Percentiles rank a stretch among this genome's conserved stretches.
Conservation (phyloP, 1,140 invertebrate species). For the Leptinotarsa lineolata region DNA sequence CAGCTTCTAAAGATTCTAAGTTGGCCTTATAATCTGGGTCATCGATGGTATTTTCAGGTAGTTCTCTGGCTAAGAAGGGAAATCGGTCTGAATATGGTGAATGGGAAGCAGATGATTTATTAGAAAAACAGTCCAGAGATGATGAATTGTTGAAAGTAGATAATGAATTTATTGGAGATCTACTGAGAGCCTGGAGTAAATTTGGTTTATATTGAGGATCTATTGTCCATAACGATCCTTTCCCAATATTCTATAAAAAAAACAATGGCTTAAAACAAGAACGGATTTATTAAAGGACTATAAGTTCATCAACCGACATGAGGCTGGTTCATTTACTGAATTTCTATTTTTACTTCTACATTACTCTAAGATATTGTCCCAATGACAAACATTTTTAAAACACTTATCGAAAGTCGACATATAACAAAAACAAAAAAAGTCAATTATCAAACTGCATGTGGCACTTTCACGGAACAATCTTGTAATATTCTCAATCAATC, state of each 20-base stretch:
- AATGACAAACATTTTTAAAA: too few relatives aligned
- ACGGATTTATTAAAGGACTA: background rate
- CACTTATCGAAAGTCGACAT: too few relatives aligned
- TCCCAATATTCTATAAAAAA: conserved; percentile 79
- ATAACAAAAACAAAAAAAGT: too few relatives aligned
- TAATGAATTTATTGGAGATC: conserved; percentile 81
- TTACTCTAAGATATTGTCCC: too few relatives aligned
- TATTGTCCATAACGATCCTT: conserved; percentile 94
- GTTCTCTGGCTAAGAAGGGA: conserved; percentile 73
- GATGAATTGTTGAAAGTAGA: conserved; percentile 56
- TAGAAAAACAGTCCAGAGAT: conserved; percentile 43
- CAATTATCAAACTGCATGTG: too few relatives aligned
- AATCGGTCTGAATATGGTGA: conserved; percentile 76
- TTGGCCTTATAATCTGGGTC: conserved; percentile 31
- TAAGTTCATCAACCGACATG: too few relatives aligned
- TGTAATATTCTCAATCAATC: too few relatives aligned
- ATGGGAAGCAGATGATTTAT: conserved; percentile 50
- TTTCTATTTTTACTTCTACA: too few relatives aligned
- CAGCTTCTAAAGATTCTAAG: conserved; percentile 67
- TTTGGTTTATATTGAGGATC: conserved; percentile 87
- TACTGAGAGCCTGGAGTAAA: conserved; percentile 80
- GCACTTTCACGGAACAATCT: too few relatives aligned
- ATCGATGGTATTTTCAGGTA: conserved; percentile 58
- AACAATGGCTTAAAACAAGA: conserved; percentile 11
- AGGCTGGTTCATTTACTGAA: too few relatives aligned